phyloP scores from a whole-genome alignment of 1,140 invertebrate species.

The Dreissena rostriformis region DNA sequence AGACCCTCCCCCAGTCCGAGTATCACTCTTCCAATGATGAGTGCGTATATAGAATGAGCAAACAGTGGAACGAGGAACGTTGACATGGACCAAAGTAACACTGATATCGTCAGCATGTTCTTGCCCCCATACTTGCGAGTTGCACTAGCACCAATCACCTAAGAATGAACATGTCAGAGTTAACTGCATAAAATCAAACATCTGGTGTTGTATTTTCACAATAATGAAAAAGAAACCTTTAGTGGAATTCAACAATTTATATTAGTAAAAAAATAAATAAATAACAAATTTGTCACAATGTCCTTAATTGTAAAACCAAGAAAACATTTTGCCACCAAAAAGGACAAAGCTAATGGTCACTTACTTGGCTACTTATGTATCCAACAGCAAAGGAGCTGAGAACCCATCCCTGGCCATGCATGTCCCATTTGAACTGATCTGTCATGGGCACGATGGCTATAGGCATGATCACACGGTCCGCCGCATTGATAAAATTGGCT shows the following conservation, averaged over 20 bases:
- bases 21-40: constrained; percentile 86
- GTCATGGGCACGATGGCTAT: constrained; percentile 91
- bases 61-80: constrained; percentile 88
- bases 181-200: too few species aligned
- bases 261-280: too few species aligned
- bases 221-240: too few species aligned
- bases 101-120: constrained; percentile 87
- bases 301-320: too few species aligned
- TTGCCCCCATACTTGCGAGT: constrained; percentile 89
- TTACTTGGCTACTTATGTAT: constrained; percentile 90
- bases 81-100: constrained; percentile 89
- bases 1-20: constrained; percentile 90
- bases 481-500: constrained; percentile 91
- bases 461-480: constrained; percentile 91
- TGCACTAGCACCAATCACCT: constrained; percentile 88
- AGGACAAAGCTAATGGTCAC: not conserved
- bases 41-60: constrained; percentile 85
- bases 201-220: too few species aligned
- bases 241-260: too few species aligned
- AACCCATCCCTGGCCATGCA: constrained; percentile 90
- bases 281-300: too few species aligned
- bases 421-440: constrained; percentile 88
- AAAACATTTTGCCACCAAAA: too few species aligned
- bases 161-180: constrained; percentile 46
- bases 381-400: constrained; percentile 90